These are phyloP conservation scores for Glomeris marginata DNA, from an alignment of 2,888 invertebrate genomes.

Conservation along the genomic window DNA sequence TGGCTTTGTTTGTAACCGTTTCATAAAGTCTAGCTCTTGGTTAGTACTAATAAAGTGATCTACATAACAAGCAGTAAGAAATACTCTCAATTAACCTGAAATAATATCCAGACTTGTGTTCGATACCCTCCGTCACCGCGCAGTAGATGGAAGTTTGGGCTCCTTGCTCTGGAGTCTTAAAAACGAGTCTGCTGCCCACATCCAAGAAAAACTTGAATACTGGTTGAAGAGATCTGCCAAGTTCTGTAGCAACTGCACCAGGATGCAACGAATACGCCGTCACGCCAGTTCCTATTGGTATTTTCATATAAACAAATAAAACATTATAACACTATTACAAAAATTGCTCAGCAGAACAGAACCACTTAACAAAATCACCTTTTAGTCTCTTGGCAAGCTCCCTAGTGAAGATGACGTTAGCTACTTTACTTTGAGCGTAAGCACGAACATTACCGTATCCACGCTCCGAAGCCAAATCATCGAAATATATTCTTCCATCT, in stretches of 20 bases:
- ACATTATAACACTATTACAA: constrained; percentile 3
- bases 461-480: constrained; percentile 22
- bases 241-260: constrained; percentile 31
- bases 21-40: too few relatives aligned
- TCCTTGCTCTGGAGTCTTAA: constrained; percentile 30
- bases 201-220: constrained; percentile 24
- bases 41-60: too few relatives aligned
- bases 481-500: constrained; percentile 24
- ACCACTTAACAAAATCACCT: constrained; percentile 32
- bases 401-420: constrained; percentile 27
- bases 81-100: constrained; percentile 2
- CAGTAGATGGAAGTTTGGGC: constrained; percentile 63
- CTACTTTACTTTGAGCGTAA: constrained; percentile 29
- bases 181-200: constrained; percentile 15
- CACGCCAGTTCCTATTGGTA: constrained; percentile 24
- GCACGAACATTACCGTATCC: constrained; percentile 19
- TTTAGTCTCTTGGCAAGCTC: constrained; percentile 24
- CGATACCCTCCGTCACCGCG: constrained; percentile 25
- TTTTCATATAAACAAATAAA: constrained; percentile 8
- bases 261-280: constrained; percentile 33
- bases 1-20: too few relatives aligned
- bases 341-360: too few relatives aligned
- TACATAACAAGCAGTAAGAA: too few relatives aligned
- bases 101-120: constrained; percentile 9
- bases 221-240: constrained; percentile 26